Percentiles rank a stretch among this genome's conserved stretches.
Conservation (phyloP, 2,888 invertebrate genomes). For the Chloroclysta siterata region DNA sequence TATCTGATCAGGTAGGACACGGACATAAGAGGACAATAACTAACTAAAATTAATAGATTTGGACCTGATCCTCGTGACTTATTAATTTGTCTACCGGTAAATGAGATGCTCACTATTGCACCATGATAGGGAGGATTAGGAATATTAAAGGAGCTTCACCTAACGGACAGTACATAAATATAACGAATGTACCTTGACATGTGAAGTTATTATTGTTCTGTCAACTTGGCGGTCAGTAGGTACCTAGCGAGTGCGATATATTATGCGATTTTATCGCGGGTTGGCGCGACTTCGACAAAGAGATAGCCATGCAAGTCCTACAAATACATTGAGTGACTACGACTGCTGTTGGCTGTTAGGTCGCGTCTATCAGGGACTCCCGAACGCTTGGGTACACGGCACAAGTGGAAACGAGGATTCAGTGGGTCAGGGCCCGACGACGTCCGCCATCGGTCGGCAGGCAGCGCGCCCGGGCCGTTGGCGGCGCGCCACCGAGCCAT, state of each 20-base stretch:
- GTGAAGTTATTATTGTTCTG: slow-evolving; percentile 64
- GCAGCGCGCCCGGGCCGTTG: slow-evolving; percentile 50
- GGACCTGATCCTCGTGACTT: neutral
- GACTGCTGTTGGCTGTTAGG: neutral
- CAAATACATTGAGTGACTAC: slow-evolving; percentile 8
- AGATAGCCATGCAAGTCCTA: slow-evolving; percentile 17
- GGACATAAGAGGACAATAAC: neutral
- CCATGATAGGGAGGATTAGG: too few species aligned
- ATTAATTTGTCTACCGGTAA: neutral
- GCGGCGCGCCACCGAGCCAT: slow-evolving; percentile 63
- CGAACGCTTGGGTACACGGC: slow-evolving; percentile 11
- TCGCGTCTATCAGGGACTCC: neutral
- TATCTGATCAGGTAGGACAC: neutral
- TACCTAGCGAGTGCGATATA: slow-evolving; percentile 32
- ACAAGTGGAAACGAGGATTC: slow-evolving; percentile 11
- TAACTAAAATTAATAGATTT: neutral
- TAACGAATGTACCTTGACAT: slow-evolving; percentile 47
- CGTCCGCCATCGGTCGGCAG: slow-evolving; percentile 23
- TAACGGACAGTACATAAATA: neutral
- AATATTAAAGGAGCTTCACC: too few species aligned
- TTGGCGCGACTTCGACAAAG: slow-evolving; percentile 40
- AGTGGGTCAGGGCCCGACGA: slow-evolving; percentile 52
- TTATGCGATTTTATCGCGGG: slow-evolving; percentile 41
- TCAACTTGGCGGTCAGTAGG: slow-evolving; percentile 35
- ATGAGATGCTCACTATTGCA: too few species aligned